A percentile compares a stretch with the other conserved stretches of the same genome.
Conservation (phyloP, 2,888 invertebrate species). For the Sycophila texana region DNA sequence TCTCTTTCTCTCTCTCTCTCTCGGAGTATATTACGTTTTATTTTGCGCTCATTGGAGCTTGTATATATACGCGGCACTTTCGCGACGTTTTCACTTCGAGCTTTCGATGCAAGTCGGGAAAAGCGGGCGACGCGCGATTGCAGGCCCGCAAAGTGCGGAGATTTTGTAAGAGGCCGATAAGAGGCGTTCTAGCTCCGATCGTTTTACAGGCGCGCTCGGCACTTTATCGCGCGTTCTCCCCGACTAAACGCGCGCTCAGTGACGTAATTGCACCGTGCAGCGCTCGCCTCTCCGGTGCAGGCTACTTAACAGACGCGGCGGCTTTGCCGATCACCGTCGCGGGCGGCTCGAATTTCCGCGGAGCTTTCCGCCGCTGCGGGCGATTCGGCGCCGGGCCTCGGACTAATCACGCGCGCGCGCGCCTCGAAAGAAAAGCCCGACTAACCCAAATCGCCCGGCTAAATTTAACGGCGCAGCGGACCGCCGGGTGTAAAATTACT, state of each 20-base stretch:
- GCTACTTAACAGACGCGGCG: no score
- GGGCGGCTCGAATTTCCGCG: no score
- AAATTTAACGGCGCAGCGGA: slow-evolving; percentile 23
- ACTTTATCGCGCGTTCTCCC: no score
- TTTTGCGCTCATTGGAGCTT: neutral
- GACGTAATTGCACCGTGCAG: no score
- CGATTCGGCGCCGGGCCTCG: neutral
- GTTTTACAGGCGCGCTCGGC: no score
- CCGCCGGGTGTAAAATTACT: slow-evolving; percentile 12
- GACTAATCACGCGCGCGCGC: neutral
- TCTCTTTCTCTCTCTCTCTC: slow-evolving; percentile 40
- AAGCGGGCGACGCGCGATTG: neutral
- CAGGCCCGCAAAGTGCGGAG: no score
- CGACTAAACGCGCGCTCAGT: no score
- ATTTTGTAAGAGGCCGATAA: no score
- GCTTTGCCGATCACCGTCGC: no score
- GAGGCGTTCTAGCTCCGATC: no score
- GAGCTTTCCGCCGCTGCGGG: no score
- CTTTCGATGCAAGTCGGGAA: neutral
- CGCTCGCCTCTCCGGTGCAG: no score
- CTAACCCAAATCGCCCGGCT: slow-evolving; percentile 35
- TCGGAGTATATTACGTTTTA: slow-evolving; percentile 36
- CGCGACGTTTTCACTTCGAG: neutral
- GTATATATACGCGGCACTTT: neutral
- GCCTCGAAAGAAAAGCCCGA: slow-evolving; percentile 33